These are phyloP conservation scores for Salvator merianae DNA, from an alignment of 2,113 vertebrate species.

Conservation along the genomic window DNA sequence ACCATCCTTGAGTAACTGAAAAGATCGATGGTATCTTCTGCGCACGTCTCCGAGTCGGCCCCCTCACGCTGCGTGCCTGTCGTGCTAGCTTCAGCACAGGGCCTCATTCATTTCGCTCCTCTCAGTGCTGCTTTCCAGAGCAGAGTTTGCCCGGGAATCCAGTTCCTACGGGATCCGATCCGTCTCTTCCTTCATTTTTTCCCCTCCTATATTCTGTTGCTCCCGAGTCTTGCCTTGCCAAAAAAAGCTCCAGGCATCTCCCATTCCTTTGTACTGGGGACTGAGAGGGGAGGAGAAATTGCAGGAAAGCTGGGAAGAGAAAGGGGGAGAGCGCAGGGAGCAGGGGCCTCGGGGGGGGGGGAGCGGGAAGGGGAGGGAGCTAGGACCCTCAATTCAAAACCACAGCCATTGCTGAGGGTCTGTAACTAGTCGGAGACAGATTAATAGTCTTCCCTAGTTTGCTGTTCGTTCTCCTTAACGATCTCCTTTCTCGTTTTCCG, in stretches of 20 bases:
- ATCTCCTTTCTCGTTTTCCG: slow-evolving; percentile 25
- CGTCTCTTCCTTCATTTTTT: slow-evolving; percentile 15
- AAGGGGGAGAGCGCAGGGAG: background rate
- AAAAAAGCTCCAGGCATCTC: slow-evolving; percentile 63
- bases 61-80: background rate
- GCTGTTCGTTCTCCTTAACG: background rate
- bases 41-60: background rate
- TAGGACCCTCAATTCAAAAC: background rate
- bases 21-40: background rate
- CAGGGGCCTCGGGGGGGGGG: background rate
- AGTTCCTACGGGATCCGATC: slow-evolving; percentile 22
- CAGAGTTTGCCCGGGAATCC: slow-evolving; percentile 10
- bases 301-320: slow-evolving; percentile 24
- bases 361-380: background rate
- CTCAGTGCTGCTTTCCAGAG: background rate
- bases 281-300: slow-evolving; percentile 25
- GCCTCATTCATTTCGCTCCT: background rate
- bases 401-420: background rate
- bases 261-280: slow-evolving; percentile 51
- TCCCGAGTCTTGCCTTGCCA: slow-evolving; percentile 29
- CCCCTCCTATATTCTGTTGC: slow-evolving; percentile 10
- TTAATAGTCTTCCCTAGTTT: background rate
- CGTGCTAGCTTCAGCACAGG: background rate
- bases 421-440: background rate
- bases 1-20: no score